These are phyloP conservation scores for Brachionus angularis DNA, from an alignment of 1,140 invertebrate genomes.

Conservation along the genomic window DNA sequence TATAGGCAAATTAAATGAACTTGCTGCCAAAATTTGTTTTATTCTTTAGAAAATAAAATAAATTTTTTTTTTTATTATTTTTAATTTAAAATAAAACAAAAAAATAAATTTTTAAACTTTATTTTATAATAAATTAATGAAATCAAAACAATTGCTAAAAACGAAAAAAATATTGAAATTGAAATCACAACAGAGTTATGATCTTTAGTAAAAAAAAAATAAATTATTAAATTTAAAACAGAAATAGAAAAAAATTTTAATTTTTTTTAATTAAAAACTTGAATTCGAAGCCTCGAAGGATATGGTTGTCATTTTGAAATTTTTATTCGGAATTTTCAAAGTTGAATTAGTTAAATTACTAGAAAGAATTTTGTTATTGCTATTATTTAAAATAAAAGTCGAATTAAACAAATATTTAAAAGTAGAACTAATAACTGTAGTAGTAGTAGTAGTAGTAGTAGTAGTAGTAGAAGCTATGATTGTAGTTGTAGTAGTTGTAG, in stretches of 20 bases:
- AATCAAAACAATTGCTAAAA: conserved; percentile 36
- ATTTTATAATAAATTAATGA: conserved; percentile 42
- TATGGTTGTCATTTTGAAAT: too few relatives aligned
- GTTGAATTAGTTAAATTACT: too few relatives aligned
- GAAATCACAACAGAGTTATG: conserved; percentile 7
- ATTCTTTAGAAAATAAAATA: conserved; percentile 15
- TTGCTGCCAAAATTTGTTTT: conserved; percentile 12
- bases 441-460: neutral
- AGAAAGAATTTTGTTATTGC: too few relatives aligned
- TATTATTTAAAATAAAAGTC: too few relatives aligned
- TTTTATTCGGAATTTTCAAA: too few relatives aligned
- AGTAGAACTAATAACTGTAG: too few relatives aligned
- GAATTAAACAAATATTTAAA: too few relatives aligned
- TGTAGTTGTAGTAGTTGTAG: neutral
- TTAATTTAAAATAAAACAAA: too few relatives aligned
- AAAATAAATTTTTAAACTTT: conserved; percentile 16
- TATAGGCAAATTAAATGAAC: neutral
- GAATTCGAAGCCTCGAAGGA: too few relatives aligned
- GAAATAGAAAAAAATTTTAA: too few relatives aligned
- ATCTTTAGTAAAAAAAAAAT: neutral
- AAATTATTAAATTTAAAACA: too few relatives aligned
- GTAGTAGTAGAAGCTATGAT: neutral
- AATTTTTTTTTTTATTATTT: neutral
- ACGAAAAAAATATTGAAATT: conserved; percentile 27
- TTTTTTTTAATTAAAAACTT: too few relatives aligned